Percentiles rank a stretch among this genome's conserved stretches.
Evolutionary conservation across 1,140 invertebrate species (phyloP).

Genomic region (Phthorimaea operculella): DNA sequence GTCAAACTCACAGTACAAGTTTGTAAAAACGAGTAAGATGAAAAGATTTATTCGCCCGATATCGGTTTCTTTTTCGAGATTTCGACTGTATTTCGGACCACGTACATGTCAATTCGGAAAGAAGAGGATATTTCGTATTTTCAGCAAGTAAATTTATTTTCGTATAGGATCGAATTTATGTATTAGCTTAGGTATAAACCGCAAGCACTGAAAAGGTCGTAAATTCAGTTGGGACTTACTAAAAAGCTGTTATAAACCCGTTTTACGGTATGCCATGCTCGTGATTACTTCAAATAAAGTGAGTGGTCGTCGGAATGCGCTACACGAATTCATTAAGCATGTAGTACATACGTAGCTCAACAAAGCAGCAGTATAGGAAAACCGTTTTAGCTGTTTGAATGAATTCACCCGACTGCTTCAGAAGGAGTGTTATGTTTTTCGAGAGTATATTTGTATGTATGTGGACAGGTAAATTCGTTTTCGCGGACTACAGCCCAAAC

Average conservation of each 20-base stretch:
- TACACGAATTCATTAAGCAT: neutral
- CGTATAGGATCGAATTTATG: neutral
- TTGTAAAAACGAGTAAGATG: neutral
- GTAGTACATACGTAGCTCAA: neutral
- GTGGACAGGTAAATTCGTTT: too few relatives aligned
- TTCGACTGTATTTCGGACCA: too few relatives aligned
- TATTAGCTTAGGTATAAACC: neutral
- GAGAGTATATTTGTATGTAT: too few relatives aligned
- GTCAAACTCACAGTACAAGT: neutral
- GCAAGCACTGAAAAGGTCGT: neutral
- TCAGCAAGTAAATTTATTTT: neutral
- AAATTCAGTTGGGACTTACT: slow-evolving; percentile 5
- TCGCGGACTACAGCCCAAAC: too few relatives aligned
- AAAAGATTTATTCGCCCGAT: neutral
- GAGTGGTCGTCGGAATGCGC: neutral
- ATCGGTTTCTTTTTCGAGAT: neutral
- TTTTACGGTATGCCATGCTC: slow-evolving; percentile 8
- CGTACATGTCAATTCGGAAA: too few relatives aligned
- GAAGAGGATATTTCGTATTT: too few relatives aligned
- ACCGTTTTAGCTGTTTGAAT: too few relatives aligned
- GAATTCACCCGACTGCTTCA: too few relatives aligned
- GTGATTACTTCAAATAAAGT: neutral
- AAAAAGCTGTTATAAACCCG: slow-evolving; percentile 6
- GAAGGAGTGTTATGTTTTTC: too few relatives aligned
- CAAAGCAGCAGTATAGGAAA: too few relatives aligned